Evolutionary conservation across 2,888 invertebrate species (phyloP), one percentile per base, ranked within the genome.

Genomic region (Caenorhabditis sp.): DNA sequence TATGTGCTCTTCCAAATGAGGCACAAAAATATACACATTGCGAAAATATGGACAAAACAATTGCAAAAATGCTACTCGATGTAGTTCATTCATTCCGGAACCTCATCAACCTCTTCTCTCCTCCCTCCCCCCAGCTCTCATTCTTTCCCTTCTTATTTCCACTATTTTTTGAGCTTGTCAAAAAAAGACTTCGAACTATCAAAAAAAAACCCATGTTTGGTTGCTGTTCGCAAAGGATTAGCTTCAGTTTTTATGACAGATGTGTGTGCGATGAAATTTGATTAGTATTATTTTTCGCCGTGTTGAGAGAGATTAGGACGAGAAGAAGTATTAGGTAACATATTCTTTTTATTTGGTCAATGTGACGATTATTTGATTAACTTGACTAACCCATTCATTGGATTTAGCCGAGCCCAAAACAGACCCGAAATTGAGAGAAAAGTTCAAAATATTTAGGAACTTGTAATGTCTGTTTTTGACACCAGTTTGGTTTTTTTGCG

Each of bases 51-150:
- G 43, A 3, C 43, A 43, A 31, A 31, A 43, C 43, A 43, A 43
- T 43, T 43, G 43, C 36, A 43, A 43, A 43, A 43, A 43, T 43
- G 17, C 12, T 17, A 43, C 12, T 43, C 12, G 5, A 5, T 36
- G 36, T 43, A 43, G 43, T 43, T 43, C 43, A 43, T 43, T 43
- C 43, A 43, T 43, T 43, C 43, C 43, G 43, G 43, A 43, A 43
- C 43, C 43, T 43, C 43, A 43, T 43, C 43, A 43, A 43, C 43
- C 51, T 23, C 51, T 51, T 23, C 50, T 17, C 50, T 19, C 51
- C 23, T 51, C n/a, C n/a, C n/a, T n/a, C n/a, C n/a, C n/a, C n/a
- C n/a, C n/a, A n/a, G n/a, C n/a, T n/a, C n/a, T n/a, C n/a, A n/a
- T n/a, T 23, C 21, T 51, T 21, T 23, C 5, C 12, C 51, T 21